Evolutionary conservation across 2,797 vertebrate species (phyloP), one percentile per base, ranked within the genome.

Genomic region (Nannoperca australis): DNA sequence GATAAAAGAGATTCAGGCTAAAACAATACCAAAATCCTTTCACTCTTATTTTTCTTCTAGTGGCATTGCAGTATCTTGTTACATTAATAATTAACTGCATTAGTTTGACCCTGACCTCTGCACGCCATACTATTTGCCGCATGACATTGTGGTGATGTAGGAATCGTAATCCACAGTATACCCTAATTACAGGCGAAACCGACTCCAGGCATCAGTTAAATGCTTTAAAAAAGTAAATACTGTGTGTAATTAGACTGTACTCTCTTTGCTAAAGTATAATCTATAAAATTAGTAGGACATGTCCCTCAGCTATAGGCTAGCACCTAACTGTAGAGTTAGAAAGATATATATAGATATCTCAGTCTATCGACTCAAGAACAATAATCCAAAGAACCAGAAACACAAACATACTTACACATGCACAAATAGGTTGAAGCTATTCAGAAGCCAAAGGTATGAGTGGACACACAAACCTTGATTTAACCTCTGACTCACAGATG

Each of bases 291-390:
- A 30, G 3, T 14, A 51, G n/a, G 17, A 5, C 18, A 24, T 24
- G 14, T 58, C 51, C 22, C 22, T 58, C 8, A 47, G 51, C 44
- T 14, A 34, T 36, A 49, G 15, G 9, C 15, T 15, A 36, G n/a
- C 4, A 4, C 7, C 14, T 14, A 22, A 40, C n/a, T 45, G 50
- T n/a, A 20, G 11, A 32, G 38, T 68, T 47, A 62, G 5, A 55
- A 55, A 66, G 20, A 66, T 22, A 22, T 71, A 65, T 40, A 45
- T 18, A 32, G 22, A 60, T 45, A 22, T 50, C 27, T 71, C 34
- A 54, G 47, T 69, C 24, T 9, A 36, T 20, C 0, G 1, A 49
- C 56, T 73, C 0, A 0, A 65, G 1, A 71, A 50, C 3, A 27
- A 5, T 18, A 27, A 44, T 54, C 24, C 13, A 69, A 51, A 63